These are phyloP conservation scores for Azorinus chamasolen DNA, from an alignment of 2,888 invertebrate species.

Conservation along the genomic window DNA sequence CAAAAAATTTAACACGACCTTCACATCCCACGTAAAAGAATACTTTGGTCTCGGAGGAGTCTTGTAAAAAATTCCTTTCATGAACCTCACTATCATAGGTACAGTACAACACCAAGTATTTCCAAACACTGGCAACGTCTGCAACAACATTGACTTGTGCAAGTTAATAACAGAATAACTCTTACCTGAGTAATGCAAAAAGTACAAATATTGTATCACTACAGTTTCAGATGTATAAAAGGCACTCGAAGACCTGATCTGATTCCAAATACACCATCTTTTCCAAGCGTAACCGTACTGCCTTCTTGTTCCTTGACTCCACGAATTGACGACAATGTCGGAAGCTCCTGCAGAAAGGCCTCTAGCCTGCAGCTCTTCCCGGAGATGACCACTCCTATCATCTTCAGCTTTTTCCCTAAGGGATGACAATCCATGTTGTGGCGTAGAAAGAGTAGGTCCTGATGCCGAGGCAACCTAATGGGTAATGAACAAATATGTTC, in stretches of 20 bases:
- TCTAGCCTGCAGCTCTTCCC: slow-evolving; percentile 24
- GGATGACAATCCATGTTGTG: slow-evolving; percentile 21
- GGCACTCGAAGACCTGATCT: slow-evolving; percentile 11
- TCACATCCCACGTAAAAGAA: slow-evolving; percentile 42
- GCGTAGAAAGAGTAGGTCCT: slow-evolving; percentile 28
- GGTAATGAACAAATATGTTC: slow-evolving; percentile 36
- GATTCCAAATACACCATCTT: slow-evolving; percentile 31
- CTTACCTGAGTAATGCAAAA: slow-evolving; percentile 18
- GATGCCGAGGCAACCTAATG: slow-evolving; percentile 45
- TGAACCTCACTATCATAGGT: slow-evolving; percentile 26
- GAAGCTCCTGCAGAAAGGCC: slow-evolving; percentile 15
- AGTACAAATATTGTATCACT: slow-evolving; percentile 28
- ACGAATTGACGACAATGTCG: slow-evolving; percentile 18
- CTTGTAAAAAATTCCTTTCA: slow-evolving; percentile 41
- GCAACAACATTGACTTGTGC: slow-evolving; percentile 44
- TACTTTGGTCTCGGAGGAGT: slow-evolving; percentile 29
- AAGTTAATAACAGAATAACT: slow-evolving; percentile 45
- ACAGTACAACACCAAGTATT: slow-evolving; percentile 28
- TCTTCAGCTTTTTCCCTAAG: background rate
- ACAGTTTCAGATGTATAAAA: slow-evolving; percentile 29
- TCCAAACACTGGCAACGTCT: slow-evolving; percentile 37
- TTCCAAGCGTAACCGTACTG: slow-evolving; percentile 38
- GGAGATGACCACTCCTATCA: slow-evolving; percentile 42
- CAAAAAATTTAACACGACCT: slow-evolving; percentile 7
- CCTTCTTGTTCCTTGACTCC: slow-evolving; percentile 35